phyloP scores from a whole-genome alignment of 2,888 invertebrate genomes.

The Onthophagus sagittarius region DNA sequence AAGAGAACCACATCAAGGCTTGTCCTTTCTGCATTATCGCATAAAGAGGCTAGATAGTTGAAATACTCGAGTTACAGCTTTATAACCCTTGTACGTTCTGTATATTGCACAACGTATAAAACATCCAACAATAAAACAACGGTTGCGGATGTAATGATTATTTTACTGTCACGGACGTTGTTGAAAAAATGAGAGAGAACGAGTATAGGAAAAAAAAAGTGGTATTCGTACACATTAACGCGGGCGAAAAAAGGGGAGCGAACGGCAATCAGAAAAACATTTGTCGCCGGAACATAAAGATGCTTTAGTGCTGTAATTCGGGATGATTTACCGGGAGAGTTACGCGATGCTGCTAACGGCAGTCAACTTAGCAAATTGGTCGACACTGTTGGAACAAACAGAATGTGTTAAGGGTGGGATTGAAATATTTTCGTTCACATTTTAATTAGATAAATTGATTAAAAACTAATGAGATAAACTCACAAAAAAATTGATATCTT shows the following conservation, averaged over 20 bases:
- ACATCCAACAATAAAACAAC: slow-evolving; percentile 28
- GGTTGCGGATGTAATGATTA: slow-evolving; percentile 18
- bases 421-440: background rate
- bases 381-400: slow-evolving; percentile 11
- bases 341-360: slow-evolving; percentile 6
- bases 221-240: background rate
- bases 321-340: slow-evolving; percentile 9
- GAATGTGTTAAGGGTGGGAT: slow-evolving; percentile 5
- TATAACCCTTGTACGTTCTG: slow-evolving; percentile 26
- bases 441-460: background rate
- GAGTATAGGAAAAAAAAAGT: background rate
- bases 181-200: background rate
- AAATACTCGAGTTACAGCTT: slow-evolving; percentile 15
- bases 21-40: slow-evolving; percentile 25
- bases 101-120: slow-evolving; percentile 27
- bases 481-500: no score
- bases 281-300: slow-evolving; percentile 12
- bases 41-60: slow-evolving; percentile 15
- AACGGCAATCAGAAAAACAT: slow-evolving; percentile 9
- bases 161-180: slow-evolving; percentile 16
- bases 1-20: slow-evolving; percentile 42
- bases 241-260: background rate
- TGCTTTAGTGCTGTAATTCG: slow-evolving; percentile 9
- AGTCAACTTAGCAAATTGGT: slow-evolving; percentile 10
- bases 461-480: background rate